These are phyloP conservation scores for Heliothis subflexa DNA, from an alignment of 1,140 invertebrate species.

Conservation along the genomic window DNA sequence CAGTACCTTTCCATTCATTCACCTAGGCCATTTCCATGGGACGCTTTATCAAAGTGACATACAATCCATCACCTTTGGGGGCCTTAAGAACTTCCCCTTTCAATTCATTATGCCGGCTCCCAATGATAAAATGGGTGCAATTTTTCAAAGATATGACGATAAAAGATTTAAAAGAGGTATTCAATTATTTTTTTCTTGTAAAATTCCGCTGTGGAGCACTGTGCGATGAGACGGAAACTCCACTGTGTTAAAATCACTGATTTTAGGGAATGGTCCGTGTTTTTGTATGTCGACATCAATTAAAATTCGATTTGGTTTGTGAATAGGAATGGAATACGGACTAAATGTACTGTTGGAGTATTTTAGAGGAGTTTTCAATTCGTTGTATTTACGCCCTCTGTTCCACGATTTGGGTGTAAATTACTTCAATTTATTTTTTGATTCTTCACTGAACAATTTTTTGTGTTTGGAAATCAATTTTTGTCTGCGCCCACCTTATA, in stretches of 20 bases:
- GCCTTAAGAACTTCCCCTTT: constrained; percentile 59
- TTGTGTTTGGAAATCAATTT: too few species aligned
- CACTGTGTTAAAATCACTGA: constrained; percentile 39
- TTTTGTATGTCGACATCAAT: constrained; percentile 38
- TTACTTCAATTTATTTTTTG: background rate
- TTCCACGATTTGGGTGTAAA: background rate
- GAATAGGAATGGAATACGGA: background rate
- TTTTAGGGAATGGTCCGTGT: constrained; percentile 23
- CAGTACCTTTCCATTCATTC: constrained; percentile 34
- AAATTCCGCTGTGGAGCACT: background rate
- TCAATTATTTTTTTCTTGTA: constrained; percentile 39
- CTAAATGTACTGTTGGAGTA: background rate
- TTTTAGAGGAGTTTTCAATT: constrained; percentile 14
- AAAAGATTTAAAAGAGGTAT: constrained; percentile 50
- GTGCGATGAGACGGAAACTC: constrained; percentile 13
- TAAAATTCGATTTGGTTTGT: constrained; percentile 36
- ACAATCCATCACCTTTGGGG: constrained; percentile 65
- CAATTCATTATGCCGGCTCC: constrained; percentile 63
- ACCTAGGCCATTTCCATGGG: constrained; percentile 40
- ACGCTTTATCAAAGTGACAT: constrained; percentile 69
- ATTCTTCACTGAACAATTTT: background rate
- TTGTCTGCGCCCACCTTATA: too few species aligned
- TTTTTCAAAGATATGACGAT: constrained; percentile 65
- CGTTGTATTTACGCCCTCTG: background rate
- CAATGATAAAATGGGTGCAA: constrained; percentile 65